These are phyloP conservation scores for Mus caroli DNA, from an alignment of 2,797 vertebrate species.

Conservation along the genomic window DNA sequence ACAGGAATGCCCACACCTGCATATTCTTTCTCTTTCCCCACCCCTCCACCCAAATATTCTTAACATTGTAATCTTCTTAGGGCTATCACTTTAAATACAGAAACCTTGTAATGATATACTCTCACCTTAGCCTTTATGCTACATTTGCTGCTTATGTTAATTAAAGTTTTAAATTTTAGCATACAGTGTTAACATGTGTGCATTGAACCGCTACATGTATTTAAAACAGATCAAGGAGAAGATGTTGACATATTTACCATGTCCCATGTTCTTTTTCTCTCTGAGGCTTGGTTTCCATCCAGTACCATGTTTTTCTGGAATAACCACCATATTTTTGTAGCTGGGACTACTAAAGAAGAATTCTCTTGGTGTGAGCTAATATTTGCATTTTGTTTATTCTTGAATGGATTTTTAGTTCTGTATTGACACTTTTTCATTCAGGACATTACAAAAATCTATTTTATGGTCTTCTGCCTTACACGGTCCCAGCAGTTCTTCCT, in stretches of 20 bases:
- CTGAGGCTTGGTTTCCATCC: background rate
- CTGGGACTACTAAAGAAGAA: background rate
- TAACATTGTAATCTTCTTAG: constrained; percentile 8
- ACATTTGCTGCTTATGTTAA: background rate
- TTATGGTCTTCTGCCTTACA: background rate
- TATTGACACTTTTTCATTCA: background rate
- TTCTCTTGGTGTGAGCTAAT: background rate
- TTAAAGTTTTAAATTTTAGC: background rate
- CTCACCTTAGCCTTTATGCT: background rate
- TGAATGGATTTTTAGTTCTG: background rate
- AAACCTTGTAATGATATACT: background rate
- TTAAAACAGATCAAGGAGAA: constrained; percentile 11
- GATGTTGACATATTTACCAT: background rate
- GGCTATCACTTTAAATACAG: background rate
- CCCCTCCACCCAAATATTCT: background rate
- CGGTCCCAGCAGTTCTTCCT: background rate
- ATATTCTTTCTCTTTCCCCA: too few relatives aligned
- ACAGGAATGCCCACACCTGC: too few relatives aligned
- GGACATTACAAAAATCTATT: background rate
- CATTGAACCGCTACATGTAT: background rate
- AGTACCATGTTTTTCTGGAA: background rate
- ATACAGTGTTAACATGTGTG: background rate
- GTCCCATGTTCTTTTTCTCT: background rate
- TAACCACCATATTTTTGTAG: background rate
- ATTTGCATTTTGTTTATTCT: background rate